These are phyloP conservation scores for Champsocephalus gunnari DNA, from an alignment of 2,797 vertebrate genomes.

Conservation along the genomic window DNA sequence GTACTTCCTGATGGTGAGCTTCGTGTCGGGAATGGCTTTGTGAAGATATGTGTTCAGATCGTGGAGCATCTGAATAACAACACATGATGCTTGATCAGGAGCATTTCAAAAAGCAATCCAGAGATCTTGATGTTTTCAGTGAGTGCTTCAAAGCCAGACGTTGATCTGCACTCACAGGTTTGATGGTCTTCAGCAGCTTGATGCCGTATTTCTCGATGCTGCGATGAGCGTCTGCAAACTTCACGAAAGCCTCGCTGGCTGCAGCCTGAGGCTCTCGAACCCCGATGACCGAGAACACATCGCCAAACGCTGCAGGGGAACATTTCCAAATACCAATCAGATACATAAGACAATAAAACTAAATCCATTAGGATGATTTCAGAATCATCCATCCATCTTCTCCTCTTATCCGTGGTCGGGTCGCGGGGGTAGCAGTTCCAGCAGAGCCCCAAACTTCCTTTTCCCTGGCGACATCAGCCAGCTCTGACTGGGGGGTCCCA, in stretches of 20 bases:
- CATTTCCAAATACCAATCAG: neutral
- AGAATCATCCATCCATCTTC: too few species aligned
- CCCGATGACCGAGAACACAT: conserved; percentile 98
- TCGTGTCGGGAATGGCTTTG: conserved; percentile 98
- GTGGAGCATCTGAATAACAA: conserved; percentile 92
- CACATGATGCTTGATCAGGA: neutral
- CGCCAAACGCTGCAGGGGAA: conserved; percentile 90
- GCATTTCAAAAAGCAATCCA: neutral
- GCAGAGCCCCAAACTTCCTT: too few species aligned
- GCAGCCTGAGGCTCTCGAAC: conserved; percentile 96
- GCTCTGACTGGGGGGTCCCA: too few species aligned
- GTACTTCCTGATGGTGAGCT: conserved; percentile 98
- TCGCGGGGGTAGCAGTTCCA: too few species aligned
- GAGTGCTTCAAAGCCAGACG: neutral
- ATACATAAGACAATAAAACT: neutral
- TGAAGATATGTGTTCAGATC: conserved; percentile 98
- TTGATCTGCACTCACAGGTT: conserved; percentile 87
- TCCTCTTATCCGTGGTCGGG: too few species aligned
- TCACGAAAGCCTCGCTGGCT: conserved; percentile 97
- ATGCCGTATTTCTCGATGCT: conserved; percentile 98
- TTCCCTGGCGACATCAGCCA: too few species aligned
- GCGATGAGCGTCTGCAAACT: conserved; percentile 97
- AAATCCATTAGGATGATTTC: too few species aligned
- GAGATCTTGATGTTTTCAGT: neutral
- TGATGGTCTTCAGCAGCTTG: conserved; percentile 96